These are phyloP conservation scores for Calypte anna DNA, from an alignment of 2,113 vertebrate species.

Conservation along the genomic window DNA sequence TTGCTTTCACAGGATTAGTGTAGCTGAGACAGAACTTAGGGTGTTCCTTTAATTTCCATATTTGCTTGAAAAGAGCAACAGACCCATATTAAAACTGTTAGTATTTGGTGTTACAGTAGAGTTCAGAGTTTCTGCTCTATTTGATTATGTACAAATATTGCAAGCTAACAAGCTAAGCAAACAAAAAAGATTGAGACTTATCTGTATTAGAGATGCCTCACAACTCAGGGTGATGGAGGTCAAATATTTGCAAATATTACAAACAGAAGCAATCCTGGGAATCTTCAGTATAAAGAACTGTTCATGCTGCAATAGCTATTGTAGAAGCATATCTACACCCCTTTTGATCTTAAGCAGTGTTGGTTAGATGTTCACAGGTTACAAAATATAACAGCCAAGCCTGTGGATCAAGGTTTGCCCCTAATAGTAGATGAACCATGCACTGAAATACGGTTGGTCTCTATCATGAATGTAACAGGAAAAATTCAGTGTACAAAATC, in stretches of 20 bases:
- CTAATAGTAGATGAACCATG: neutral
- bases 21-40: constrained; percentile 14
- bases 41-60: constrained; percentile 27
- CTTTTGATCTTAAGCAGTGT: neutral
- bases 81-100: neutral
- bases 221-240: neutral
- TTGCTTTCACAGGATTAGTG: constrained; percentile 57
- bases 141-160: neutral
- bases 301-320: neutral
- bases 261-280: neutral
- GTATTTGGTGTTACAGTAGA: neutral
- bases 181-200: neutral
- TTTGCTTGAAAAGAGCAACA: constrained; percentile 50
- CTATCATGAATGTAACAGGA: neutral
- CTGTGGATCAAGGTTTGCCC: neutral
- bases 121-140: neutral
- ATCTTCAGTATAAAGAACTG: neutral
- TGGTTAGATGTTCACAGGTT: neutral
- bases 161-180: neutral
- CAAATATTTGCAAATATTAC: neutral
- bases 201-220: neutral
- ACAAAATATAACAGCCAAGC: neutral
- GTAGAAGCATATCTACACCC: neutral
- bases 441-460: neutral
- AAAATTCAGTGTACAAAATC: neutral